Evolutionary conservation across 2,797 vertebrate species (phyloP).

Genomic region (Rhincodon typus): DNA sequence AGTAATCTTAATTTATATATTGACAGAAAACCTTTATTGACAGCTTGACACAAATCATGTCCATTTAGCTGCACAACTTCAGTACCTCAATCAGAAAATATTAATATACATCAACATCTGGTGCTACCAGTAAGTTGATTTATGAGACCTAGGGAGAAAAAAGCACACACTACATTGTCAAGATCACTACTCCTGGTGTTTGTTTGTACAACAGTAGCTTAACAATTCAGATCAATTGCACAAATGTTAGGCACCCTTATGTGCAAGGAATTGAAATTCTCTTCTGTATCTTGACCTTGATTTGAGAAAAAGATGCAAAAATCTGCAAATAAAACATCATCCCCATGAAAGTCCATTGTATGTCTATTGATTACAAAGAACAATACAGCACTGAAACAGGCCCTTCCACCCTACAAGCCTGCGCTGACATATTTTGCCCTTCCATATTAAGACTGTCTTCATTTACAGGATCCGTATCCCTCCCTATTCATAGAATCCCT

Average conservation of each 20-base stretch:
- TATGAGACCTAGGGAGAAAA: background rate
- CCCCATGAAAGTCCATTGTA: background rate
- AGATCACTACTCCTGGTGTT: background rate
- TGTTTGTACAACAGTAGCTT: background rate
- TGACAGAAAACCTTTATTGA: background rate
- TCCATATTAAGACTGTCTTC: too few relatives aligned
- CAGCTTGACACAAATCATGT: background rate
- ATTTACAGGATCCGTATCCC: too few relatives aligned
- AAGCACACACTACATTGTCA: background rate
- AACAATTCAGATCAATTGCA: conserved; percentile 2
- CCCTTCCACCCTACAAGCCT: too few relatives aligned
- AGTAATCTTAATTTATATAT: background rate
- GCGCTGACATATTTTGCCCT: too few relatives aligned
- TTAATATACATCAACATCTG: background rate
- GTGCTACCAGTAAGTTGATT: background rate
- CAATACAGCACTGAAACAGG: too few relatives aligned
- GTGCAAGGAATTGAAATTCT: background rate
- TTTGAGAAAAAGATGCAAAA: background rate
- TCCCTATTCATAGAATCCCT: too few relatives aligned
- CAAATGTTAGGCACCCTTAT: background rate
- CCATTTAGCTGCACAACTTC: background rate
- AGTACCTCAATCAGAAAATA: background rate
- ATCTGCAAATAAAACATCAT: background rate
- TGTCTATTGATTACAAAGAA: background rate
- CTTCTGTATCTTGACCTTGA: background rate